Percentiles rank a stretch among this genome's conserved stretches.
Evolutionary conservation across 2,888 invertebrate genomes (phyloP).

Genomic region (Tinea trinotella): DNA sequence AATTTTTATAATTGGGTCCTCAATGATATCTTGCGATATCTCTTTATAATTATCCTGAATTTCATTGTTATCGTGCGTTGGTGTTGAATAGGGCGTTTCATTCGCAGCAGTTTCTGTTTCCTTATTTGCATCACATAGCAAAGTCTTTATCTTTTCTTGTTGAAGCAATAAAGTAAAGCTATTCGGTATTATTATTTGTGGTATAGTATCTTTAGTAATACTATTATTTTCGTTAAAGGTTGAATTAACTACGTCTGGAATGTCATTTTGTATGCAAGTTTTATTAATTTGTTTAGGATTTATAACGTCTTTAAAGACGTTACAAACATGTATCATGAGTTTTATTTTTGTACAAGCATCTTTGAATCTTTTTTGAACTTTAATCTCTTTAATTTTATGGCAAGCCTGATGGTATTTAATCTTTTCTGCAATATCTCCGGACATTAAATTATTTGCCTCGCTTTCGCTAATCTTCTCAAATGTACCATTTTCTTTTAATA

Average conservation of each 20-base stretch:
- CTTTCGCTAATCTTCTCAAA: slow-evolving; percentile 60
- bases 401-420: slow-evolving; percentile 25
- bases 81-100: not conserved
- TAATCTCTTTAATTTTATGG: slow-evolving; percentile 20
- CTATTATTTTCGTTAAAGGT: slow-evolving; percentile 40
- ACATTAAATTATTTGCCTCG: slow-evolving; percentile 53
- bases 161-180: slow-evolving; percentile 8
- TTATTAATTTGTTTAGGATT: slow-evolving; percentile 27
- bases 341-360: slow-evolving; percentile 41
- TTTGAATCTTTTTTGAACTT: slow-evolving; percentile 35
- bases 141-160: slow-evolving; percentile 11
- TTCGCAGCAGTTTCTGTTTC: not conserved
- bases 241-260: slow-evolving; percentile 64
- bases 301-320: slow-evolving; percentile 35
- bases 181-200: slow-evolving; percentile 24
- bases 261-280: slow-evolving; percentile 30
- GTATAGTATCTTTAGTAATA: slow-evolving; percentile 14
- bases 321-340: slow-evolving; percentile 47
- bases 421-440: slow-evolving; percentile 32
- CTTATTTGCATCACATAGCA: slow-evolving; percentile 40
- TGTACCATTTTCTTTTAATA: slow-evolving; percentile 63
- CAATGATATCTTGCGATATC: not conserved
- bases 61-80: no score
- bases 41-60: no score
- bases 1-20: slow-evolving; percentile 35